Percentiles rank a stretch among this genome's conserved stretches.
Evolutionary conservation across 2,113 vertebrate genomes (phyloP).

Genomic region (Ariopsis seemanni): DNA sequence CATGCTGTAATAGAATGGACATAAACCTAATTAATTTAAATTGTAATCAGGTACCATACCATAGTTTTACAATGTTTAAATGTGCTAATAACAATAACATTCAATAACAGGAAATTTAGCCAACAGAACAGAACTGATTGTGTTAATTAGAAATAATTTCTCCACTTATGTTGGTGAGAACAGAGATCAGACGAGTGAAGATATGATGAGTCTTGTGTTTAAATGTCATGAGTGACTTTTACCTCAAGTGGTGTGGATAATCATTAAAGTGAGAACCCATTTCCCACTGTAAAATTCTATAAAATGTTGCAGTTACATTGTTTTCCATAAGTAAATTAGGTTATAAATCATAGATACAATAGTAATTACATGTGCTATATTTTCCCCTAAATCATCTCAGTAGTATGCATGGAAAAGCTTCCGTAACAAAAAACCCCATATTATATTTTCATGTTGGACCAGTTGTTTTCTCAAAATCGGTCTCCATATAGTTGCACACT

Average conservation of each 20-base stretch:
- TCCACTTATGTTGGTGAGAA: background rate
- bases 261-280: background rate
- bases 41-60: background rate
- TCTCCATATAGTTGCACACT: constrained; percentile 31
- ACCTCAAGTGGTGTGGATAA: background rate
- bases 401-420: background rate
- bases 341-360: background rate
- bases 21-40: background rate
- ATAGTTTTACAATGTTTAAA: background rate
- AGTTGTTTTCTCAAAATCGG: constrained; percentile 30
- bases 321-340: background rate
- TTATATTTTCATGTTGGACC: constrained; percentile 34
- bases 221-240: background rate
- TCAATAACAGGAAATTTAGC: background rate
- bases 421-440: background rate
- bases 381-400: constrained; percentile 7
- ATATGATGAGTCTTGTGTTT: background rate
- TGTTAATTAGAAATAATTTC: background rate
- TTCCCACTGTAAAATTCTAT: background rate
- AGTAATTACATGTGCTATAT: background rate
- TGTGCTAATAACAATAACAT: background rate
- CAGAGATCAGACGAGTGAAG: background rate
- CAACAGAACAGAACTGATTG: background rate
- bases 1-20: background rate
- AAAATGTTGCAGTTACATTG: background rate